Evolutionary conservation across 1,140 invertebrate species (phyloP), one percentile per base, ranked within the genome.

Genomic region (Apis cerana): DNA sequence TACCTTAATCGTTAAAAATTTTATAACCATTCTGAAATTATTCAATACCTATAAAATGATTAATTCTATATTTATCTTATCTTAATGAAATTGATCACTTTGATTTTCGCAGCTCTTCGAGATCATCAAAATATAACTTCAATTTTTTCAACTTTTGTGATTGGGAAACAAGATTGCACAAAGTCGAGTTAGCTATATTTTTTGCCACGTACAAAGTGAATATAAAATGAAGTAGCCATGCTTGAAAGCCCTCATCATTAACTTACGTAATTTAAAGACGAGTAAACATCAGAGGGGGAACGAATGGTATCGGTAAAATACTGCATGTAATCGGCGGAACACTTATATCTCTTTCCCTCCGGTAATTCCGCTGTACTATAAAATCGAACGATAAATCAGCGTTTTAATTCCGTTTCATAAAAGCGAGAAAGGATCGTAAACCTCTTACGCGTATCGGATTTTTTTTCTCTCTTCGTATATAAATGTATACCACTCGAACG

Each of bases 321-420:
- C 27, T 65, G 64, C 27, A 27, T 64, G 23, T 70, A 58, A 33
- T 59, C 15, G 8, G 8, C 8, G 12, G 23, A 1, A 48, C 21
- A 23, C 7, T 56, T 56, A 1, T 13, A 11, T 54, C 23, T 78
- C 19, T 69, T 19, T 50, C 50, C 48, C 50, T 54, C 11, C 54
- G 21, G 33, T 17, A 48, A 12, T 59, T 23, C 10, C 17, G 11
- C 23, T 43, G 12, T 21, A 71, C n/a, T 61, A 79, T 59, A 70
- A 70, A 58, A 27, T 70, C 23, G 56, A 1, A 15, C 33, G 43
- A 78, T 70, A 69, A 61, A 78, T 78, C 65, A 78, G 23, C 17
- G 65, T 19, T 58, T 56, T 78, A 78, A 78, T 70, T 78, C n/a
- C n/a, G 64, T 78, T 78, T 56, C 76, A 61, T 78, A 70, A 70